A percentile compares a stretch with the other conserved stretches of the same genome.
Evolutionary conservation across 2,113 vertebrate genomes (phyloP).

Genomic region (Tautogolabrus adspersus): DNA sequence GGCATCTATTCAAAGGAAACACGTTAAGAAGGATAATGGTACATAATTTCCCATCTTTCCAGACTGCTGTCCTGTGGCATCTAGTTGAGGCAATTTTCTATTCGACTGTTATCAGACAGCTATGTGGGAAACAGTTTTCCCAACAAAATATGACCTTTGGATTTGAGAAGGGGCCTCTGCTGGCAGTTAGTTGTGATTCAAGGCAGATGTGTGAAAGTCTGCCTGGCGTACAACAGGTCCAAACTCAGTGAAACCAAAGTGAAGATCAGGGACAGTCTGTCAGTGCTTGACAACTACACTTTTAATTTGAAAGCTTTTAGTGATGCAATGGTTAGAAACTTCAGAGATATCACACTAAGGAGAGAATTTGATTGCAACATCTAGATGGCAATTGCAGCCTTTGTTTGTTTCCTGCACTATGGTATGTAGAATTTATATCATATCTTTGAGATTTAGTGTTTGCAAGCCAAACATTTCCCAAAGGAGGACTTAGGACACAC

Average conservation of each 20-base stretch:
- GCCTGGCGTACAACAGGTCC: conserved; percentile 38
- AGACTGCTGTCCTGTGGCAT: conserved; percentile 65
- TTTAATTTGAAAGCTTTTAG: conserved; percentile 22
- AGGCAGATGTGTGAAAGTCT: conserved; percentile 78
- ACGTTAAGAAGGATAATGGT: conserved; percentile 66
- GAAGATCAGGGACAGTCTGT: conserved; percentile 19
- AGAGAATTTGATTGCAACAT: conserved; percentile 42
- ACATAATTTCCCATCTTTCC: conserved; percentile 48
- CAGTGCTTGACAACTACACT: conserved; percentile 8
- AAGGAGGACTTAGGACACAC: not conserved
- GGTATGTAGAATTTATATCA: conserved; percentile 1
- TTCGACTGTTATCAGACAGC: conserved; percentile 61
- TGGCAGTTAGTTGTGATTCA: conserved; percentile 66
- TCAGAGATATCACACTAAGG: conserved; percentile 11
- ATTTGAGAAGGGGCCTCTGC: conserved; percentile 50
- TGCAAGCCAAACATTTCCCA: conserved; percentile 28
- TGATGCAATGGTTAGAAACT: conserved; percentile 32
- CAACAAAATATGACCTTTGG: conserved; percentile 43
- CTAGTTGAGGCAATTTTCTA: conserved; percentile 52
- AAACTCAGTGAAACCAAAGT: conserved; percentile 35
- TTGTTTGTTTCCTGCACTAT: conserved; percentile 30
- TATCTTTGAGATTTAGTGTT: conserved; percentile 31
- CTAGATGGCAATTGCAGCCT: not conserved
- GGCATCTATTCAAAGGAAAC: conserved; percentile 64
- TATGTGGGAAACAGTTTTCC: conserved; percentile 59